Evolutionary conservation across 2,113 vertebrate species (phyloP), one percentile per base, ranked within the genome.

Genomic region (Chaetodon trifascialis): DNA sequence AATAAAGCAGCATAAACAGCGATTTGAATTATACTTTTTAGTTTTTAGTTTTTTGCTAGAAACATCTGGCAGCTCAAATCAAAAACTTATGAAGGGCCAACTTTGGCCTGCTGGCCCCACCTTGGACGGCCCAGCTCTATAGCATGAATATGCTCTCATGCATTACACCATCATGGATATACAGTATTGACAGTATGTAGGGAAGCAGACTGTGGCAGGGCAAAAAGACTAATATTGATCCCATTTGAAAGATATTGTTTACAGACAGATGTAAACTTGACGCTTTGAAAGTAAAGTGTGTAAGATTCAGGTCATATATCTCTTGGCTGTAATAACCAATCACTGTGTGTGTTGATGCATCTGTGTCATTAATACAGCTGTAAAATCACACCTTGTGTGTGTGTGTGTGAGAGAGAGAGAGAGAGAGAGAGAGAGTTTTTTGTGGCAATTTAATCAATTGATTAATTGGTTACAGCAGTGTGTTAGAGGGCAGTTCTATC

Each of bases 391-490:
- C 34, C 36, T 17, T 71, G 67, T 65, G 49, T 40, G 60, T 21
- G 11, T 4, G 40, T 63, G 54, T 56, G 58, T 38, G 16, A 64
- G 60, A 30, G 2, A 30, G 30, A 30, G 30, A 30, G 30, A 30
- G 59, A 73, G 30, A 30, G 30, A 30, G 30, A 30, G 30, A 30
- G 30, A 30, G 3, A 44, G 59, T n/a, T 51, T 42, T 65, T 65
- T 83, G 66, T 66, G 59, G 52, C 58, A 40, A 55, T 77, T 55
- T 59, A 84, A 89, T 89, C 71, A 82, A 83, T 80, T 59, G 46
- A 86, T 84, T 73, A 79, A 89, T 87, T 85, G 62, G 80, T 73
- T 78, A 77, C 76, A 89, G 82, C 84, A 55, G 42, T 76, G 58
- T 68, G 73, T 73, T 52, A 49, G 63, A 84, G 62, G 67, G 40